Evolutionary conservation across 2,113 vertebrate genomes (phyloP).

Genomic region (Leiothrix lutea): DNA sequence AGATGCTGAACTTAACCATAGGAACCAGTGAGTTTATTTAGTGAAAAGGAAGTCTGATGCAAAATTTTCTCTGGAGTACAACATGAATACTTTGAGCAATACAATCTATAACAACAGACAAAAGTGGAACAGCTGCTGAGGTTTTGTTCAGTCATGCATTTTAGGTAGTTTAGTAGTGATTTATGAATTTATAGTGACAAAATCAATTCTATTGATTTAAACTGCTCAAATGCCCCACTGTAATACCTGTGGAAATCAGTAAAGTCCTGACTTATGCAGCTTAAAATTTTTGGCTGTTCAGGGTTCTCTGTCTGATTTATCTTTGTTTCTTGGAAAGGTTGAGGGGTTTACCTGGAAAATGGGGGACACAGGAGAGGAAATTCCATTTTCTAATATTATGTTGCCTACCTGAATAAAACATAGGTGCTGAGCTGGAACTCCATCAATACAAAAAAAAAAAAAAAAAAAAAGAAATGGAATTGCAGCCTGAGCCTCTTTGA

Average conservation of each 20-base stretch:
- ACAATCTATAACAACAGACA: not conserved
- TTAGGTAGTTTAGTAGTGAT: not conserved
- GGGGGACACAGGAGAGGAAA: not conserved
- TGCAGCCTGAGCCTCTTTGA: not conserved
- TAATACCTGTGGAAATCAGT: not conserved
- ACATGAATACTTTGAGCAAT: not conserved
- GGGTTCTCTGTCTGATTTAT: not conserved
- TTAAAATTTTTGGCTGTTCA: not conserved
- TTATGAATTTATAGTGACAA: not conserved
- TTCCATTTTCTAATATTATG: not conserved
- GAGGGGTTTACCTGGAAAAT: not conserved
- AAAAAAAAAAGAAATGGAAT: not conserved
- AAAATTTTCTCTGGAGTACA: not conserved
- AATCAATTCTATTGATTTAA: not conserved
- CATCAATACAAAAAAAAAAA: not conserved
- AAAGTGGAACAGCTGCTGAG: not conserved
- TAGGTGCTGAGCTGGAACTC: not conserved
- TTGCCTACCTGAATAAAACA: not conserved
- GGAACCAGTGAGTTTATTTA: not conserved
- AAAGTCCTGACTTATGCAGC: not conserved
- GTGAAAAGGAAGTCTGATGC: too few relatives aligned
- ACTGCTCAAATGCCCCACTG: accelerated
- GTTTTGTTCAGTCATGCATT: not conserved
- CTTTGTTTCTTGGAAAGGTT: not conserved
- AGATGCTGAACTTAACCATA: not conserved